Conservation (phyloP, 1,140 invertebrate genomes). For the Aphelenchoides besseyi region DNA sequence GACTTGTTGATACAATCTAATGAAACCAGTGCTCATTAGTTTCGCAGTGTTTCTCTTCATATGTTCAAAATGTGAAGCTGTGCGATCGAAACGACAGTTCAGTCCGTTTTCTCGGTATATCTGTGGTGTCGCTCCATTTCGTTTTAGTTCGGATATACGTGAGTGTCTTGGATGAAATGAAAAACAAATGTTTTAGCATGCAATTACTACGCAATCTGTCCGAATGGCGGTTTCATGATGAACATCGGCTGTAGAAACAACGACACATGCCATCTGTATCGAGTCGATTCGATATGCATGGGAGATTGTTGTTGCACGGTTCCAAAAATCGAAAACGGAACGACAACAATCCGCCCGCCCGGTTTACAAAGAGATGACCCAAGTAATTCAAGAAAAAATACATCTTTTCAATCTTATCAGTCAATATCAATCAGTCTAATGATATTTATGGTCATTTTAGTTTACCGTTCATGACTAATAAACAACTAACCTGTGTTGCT, state of each 20-base stretch:
- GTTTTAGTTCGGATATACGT: constrained; percentile 36
- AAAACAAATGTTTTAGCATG: constrained; percentile 37
- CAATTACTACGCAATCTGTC: constrained; percentile 32
- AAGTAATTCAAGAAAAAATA: not conserved
- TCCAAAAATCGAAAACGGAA: constrained; percentile 20
- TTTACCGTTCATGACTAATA: constrained; percentile 12
- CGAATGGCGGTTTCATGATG: constrained; percentile 38
- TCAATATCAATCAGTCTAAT: not conserved
- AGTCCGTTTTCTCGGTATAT: constrained; percentile 32
- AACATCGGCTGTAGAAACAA: constrained; percentile 25
- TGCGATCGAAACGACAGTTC: constrained; percentile 12
- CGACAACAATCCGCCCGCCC: not conserved
- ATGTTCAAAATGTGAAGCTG: not conserved
- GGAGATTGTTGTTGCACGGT: constrained; percentile 12
- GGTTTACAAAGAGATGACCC: not conserved
- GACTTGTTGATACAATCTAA: not conserved
- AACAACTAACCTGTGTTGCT: constrained; percentile 34
- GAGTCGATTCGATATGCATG: constrained; percentile 18
- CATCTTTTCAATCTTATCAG: too few species aligned
- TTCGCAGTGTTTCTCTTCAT: not conserved
- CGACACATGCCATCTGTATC: constrained; percentile 27
- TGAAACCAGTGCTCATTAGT: not conserved
- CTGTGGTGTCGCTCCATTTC: constrained; percentile 34
- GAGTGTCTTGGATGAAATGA: constrained; percentile 15
- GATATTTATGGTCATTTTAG: not conserved